Conservation (phyloP, 2,797 vertebrate species). For the Fundulus diaphanus region DNA sequence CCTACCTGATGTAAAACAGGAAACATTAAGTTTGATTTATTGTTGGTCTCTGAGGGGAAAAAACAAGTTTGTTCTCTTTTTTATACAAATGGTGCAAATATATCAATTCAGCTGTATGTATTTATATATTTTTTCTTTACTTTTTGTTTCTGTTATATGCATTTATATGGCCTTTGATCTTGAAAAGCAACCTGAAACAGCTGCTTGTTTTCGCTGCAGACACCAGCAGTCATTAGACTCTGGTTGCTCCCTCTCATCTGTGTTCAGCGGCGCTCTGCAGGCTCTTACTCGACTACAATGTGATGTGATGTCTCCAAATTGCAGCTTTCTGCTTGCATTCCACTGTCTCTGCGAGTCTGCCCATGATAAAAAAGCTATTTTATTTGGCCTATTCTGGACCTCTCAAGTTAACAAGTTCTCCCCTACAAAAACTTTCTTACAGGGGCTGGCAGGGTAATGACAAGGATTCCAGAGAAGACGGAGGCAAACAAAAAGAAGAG, state of each 20-base stretch:
- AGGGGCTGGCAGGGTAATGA: slow-evolving; percentile 36
- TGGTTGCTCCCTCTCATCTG: slow-evolving; percentile 25
- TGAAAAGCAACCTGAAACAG: neutral
- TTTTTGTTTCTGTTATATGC: neutral
- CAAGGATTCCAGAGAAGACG: slow-evolving; percentile 19
- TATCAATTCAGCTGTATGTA: neutral
- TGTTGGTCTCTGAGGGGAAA: neutral
- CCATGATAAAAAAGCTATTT: slow-evolving; percentile 54
- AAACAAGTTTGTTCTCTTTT: neutral
- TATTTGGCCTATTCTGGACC: slow-evolving; percentile 46
- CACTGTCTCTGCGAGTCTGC: slow-evolving; percentile 19
- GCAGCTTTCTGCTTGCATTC: slow-evolving; percentile 47
- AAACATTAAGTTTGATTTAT: neutral
- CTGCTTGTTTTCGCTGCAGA: slow-evolving; percentile 19
- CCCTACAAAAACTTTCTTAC: slow-evolving; percentile 49
- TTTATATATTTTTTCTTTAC: neutral
- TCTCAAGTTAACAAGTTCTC: slow-evolving; percentile 50
- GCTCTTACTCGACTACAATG: slow-evolving; percentile 30
- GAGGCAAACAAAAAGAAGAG: slow-evolving; percentile 11
- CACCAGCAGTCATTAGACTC: slow-evolving; percentile 33
- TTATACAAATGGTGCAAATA: neutral
- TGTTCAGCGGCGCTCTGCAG: slow-evolving; percentile 7
- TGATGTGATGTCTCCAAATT: slow-evolving; percentile 59
- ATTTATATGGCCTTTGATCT: slow-evolving; percentile 34
- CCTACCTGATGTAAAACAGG: neutral